Percentiles rank a stretch among this genome's conserved stretches.
Conservation (phyloP, 2,113 vertebrate species). For the Montifringilla adamsi region DNA sequence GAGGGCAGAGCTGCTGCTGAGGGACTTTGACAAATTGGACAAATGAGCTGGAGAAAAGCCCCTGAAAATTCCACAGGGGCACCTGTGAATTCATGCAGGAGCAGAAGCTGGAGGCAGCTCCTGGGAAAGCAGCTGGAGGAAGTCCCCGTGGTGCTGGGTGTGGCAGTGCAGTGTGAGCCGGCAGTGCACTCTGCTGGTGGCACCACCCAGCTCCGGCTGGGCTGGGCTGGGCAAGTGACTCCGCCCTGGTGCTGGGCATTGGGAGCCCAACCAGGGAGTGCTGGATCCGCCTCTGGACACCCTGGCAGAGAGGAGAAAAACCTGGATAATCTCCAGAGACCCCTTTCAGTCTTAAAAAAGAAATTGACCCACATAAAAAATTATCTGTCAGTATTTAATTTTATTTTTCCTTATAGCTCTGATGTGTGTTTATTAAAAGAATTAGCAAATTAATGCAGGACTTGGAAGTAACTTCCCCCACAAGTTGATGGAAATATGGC, state of each 20-base stretch:
- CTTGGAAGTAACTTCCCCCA: not conserved
- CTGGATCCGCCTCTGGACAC: not conserved
- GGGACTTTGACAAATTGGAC: not conserved
- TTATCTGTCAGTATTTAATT: not conserved
- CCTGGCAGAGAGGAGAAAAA: not conserved
- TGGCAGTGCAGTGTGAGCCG: not conserved
- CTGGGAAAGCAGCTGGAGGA: not conserved
- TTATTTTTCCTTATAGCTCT: not conserved
- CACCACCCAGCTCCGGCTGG: not conserved
- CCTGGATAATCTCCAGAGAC: not conserved
- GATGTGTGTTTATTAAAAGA: not conserved
- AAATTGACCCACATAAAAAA: accelerated
- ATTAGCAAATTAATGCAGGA: not conserved
- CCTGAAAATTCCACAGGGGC: not conserved
- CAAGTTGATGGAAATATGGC: not conserved
- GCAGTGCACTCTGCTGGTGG: not conserved
- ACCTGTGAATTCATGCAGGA: not conserved
- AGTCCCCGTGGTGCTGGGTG: not conserved
- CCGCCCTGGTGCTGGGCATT: not conserved
- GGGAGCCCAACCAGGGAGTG: not conserved
- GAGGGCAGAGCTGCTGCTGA: not conserved
- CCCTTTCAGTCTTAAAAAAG: not conserved
- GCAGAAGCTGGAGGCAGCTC: not conserved
- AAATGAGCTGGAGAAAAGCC: not conserved
- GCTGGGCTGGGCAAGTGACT: not conserved